Evolutionary conservation across 2,113 vertebrate genomes (phyloP).

Genomic region (Amblyornis subalaris): DNA sequence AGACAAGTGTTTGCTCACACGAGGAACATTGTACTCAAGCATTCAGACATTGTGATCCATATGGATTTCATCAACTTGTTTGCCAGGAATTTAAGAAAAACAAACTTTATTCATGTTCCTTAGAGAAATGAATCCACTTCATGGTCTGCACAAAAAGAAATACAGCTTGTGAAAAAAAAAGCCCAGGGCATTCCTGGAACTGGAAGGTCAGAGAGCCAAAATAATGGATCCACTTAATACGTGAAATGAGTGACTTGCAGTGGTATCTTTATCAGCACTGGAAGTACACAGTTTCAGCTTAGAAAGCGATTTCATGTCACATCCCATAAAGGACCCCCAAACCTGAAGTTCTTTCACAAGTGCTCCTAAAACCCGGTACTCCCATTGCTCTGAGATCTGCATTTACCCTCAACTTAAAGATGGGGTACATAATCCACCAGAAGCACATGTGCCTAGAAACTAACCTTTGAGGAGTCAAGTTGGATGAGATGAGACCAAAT

Average conservation of each 20-base stretch:
- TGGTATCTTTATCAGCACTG: background rate
- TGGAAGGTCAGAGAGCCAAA: constrained; percentile 23
- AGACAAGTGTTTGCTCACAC: constrained; percentile 58
- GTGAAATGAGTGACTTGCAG: background rate
- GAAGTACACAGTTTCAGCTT: background rate
- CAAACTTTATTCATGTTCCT: constrained; percentile 55
- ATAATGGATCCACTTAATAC: constrained; percentile 15
- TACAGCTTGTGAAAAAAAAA: background rate
- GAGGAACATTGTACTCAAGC: constrained; percentile 1
- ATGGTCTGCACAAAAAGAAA: constrained; percentile 18
- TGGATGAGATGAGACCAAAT: background rate
- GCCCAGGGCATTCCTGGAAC: background rate
- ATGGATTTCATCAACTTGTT: constrained; percentile 62
- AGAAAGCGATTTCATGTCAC: background rate
- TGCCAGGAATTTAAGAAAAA: constrained; percentile 58
- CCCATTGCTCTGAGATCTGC: background rate
- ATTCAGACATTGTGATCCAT: constrained; percentile 37
- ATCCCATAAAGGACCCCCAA: background rate
- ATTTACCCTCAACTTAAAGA: background rate
- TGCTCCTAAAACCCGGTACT: background rate
- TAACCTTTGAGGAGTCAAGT: background rate
- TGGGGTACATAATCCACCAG: background rate
- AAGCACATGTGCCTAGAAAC: background rate
- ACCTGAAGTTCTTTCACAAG: background rate
- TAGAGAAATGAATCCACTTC: constrained; percentile 24